Conservation (phyloP, 2,113 vertebrate genomes). For the Cottus gobio region DNA sequence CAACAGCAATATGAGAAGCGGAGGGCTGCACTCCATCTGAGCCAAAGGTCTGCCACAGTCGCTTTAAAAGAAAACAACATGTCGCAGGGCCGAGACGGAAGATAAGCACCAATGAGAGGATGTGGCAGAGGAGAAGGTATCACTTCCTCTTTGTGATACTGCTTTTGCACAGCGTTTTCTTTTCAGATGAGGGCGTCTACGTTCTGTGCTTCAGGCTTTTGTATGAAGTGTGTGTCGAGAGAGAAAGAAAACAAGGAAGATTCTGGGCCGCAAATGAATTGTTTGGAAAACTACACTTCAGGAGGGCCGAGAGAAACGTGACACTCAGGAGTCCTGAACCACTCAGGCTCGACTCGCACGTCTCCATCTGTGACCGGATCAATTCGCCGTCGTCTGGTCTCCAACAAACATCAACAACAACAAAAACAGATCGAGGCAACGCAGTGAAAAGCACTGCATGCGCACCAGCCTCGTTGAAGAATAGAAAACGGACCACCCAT, state of each 20-base stretch:
- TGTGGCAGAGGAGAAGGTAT: conserved; percentile 45
- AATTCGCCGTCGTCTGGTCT: conserved; percentile 55
- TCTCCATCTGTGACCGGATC: conserved; percentile 60
- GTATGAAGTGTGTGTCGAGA: conserved; percentile 18
- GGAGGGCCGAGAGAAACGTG: conserved; percentile 51
- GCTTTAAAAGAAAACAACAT: conserved; percentile 48
- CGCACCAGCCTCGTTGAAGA: conserved; percentile 41
- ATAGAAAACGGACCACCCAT: conserved; percentile 65
- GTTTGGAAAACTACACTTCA: conserved; percentile 43
- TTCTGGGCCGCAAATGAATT: conserved; percentile 42
- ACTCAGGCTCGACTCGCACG: conserved; percentile 48
- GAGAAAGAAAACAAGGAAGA: conserved; percentile 14
- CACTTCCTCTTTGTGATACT: conserved; percentile 69
- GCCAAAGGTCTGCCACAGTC: conserved; percentile 17
- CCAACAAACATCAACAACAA: conserved; percentile 16
- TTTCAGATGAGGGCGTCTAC: conserved; percentile 37
- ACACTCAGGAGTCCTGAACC: conserved; percentile 42
- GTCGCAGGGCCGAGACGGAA: conserved; percentile 42
- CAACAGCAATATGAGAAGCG: conserved; percentile 27
- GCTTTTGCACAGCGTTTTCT: not conserved
- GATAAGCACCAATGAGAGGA: conserved; percentile 60
- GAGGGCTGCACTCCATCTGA: conserved; percentile 17
- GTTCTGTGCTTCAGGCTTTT: conserved; percentile 31
- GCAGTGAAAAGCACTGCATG: conserved; percentile 22
- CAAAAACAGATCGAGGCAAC: conserved; percentile 12